Percentiles rank a stretch among this genome's conserved stretches.
phyloP scores from a whole-genome alignment of 2,797 vertebrate species.

The Mormyrops attenuatus region DNA sequence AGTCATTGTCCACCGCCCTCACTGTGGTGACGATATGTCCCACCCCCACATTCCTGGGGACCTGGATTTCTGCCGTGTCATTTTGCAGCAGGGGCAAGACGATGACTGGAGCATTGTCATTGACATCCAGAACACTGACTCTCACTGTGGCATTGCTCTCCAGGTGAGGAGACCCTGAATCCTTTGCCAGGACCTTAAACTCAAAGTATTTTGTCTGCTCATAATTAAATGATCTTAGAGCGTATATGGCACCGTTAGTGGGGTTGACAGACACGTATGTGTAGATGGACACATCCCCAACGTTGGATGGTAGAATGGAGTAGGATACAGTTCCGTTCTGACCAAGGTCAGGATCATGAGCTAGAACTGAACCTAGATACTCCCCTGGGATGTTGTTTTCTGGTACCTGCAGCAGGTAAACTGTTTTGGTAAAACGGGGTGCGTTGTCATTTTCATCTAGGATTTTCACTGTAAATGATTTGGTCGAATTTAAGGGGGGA shows the following conservation, averaged over 20 bases:
- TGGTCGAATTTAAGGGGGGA: constrained; percentile 89
- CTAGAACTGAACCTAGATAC: constrained; percentile 90
- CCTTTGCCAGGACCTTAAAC: constrained; percentile 91
- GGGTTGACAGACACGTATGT: constrained; percentile 97
- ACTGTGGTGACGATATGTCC: constrained; percentile 93
- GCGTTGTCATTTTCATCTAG: constrained; percentile 97
- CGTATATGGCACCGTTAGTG: constrained; percentile 95
- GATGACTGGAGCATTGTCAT: constrained; percentile 94
- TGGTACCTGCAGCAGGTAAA: constrained; percentile 90
- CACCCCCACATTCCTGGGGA: constrained; percentile 89
- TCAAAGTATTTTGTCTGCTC: constrained; percentile 97
- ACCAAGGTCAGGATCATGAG: constrained; percentile 91
- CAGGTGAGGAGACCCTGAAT: constrained; percentile 88
- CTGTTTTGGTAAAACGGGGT: constrained; percentile 86
- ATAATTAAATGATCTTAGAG: constrained; percentile 94
- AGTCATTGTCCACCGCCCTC: constrained; percentile 89
- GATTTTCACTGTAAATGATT: constrained; percentile 91
- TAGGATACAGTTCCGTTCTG: constrained; percentile 97
- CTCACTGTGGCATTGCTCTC: constrained; percentile 93
- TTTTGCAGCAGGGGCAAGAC: constrained; percentile 87
- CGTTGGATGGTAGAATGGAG: constrained; percentile 87
- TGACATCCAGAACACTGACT: constrained; percentile 89
- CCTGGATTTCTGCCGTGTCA: constrained; percentile 93
- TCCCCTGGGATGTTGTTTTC: constrained; percentile 98
- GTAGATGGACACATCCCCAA: constrained; percentile 93